These are phyloP conservation scores for Caenorhabditis imperialis DNA, from an alignment of 2,888 invertebrate species.

Conservation along the genomic window DNA sequence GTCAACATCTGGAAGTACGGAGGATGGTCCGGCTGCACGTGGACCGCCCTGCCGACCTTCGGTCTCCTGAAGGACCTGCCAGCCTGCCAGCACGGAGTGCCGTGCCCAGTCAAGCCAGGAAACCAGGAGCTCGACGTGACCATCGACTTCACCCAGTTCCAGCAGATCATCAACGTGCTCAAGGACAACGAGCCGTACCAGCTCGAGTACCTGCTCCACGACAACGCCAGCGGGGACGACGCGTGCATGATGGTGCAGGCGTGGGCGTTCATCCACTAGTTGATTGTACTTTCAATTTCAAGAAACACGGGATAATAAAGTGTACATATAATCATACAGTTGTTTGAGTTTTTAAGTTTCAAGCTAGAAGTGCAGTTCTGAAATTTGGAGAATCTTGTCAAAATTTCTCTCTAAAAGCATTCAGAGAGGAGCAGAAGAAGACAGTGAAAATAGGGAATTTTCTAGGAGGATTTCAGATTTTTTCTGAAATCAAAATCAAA, in stretches of 20 bases:
- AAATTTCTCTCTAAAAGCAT: too few species aligned
- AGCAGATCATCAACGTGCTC: slow-evolving; percentile 59
- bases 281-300: too few species aligned
- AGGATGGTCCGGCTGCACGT: slow-evolving; percentile 63
- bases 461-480: too few species aligned
- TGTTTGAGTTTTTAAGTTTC: too few species aligned
- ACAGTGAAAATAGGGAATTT: too few species aligned
- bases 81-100: slow-evolving; percentile 59
- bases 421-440: too few species aligned
- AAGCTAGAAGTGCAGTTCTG: too few species aligned
- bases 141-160: slow-evolving; percentile 57
- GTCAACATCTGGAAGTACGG: slow-evolving; percentile 69
- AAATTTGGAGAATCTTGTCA: too few species aligned
- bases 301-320: too few species aligned
- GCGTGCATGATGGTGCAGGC: slow-evolving; percentile 59
- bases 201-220: slow-evolving; percentile 53
- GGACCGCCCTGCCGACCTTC: slow-evolving; percentile 59
- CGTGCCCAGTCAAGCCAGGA: slow-evolving; percentile 59
- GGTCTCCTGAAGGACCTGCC: slow-evolving; percentile 56
- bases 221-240: slow-evolving; percentile 47
- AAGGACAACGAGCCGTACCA: slow-evolving; percentile 64
- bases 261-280: slow-evolving; percentile 31
- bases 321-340: too few species aligned
- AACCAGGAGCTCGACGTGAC: slow-evolving; percentile 51
- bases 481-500: too few species aligned